Base-by-base conservation (phyloP, 2,113 vertebrate genomes). In the Dicaeum eximium region DNA sequence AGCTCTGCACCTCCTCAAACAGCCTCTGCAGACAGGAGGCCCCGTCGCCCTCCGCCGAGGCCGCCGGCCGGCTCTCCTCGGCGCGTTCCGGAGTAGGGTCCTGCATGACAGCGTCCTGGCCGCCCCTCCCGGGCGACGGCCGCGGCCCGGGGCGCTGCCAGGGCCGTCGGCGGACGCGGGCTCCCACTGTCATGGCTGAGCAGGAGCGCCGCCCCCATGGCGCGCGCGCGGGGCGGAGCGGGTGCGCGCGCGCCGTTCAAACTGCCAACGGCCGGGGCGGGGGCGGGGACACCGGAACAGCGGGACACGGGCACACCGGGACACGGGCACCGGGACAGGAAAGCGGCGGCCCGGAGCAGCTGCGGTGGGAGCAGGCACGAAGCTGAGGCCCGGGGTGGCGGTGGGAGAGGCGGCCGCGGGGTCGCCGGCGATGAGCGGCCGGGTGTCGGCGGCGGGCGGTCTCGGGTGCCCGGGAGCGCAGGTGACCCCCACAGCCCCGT, bases 11-110 rank as follows among this genome's bases (percentile, higher is more conserved):
- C 9, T 92, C 86, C 8, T 80, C 72, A 7, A 95, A 42, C 37
- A 95, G 31, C 48, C 50, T 62, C 64, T 75, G 95, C 10, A 98
- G 92, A 86, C 95, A 97, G 21, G 96, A 94, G n/a, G 5, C 40
- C 42, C 60, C 75, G 35, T 79, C 28, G 47, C 40, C 19, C 13
- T 22, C n/a, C 27, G 25, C 58, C n/a, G 15, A 4, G 12, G 31
- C 38, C 31, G 11, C 8, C 21, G 28, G 44, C 40, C 6, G 44
- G n/a, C 5, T 53, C 64, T 60, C 20, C 8, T 57, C 64, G 23
- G 38, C 42, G 44, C 67, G 56, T 20, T 67, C 81, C 37, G 47
- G 38, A 58, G 53, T 57, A 48, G 79, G 37, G 40, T 80, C 66
- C 81, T 87, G 81, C 89, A 88, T 87, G 60, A 69, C 75, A 60